A percentile compares a stretch with the other conserved stretches of the same genome.
Evolutionary conservation across 1,140 invertebrate species (phyloP).

Genomic region (Telenomus remus): DNA sequence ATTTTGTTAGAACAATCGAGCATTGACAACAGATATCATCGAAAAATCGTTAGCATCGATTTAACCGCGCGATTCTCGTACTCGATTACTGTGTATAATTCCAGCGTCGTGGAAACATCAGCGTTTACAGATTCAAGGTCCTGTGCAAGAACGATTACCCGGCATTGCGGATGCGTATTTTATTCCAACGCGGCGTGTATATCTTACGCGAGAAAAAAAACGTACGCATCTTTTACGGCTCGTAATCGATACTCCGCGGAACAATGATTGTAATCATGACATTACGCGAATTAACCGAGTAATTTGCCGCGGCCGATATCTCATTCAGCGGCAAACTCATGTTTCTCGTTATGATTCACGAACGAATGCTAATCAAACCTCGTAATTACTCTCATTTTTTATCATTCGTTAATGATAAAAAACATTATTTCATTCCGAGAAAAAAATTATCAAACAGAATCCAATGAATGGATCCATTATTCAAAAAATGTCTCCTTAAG

Average conservation of each 20-base stretch:
- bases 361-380: conserved; percentile 12
- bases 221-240: conserved; percentile 43
- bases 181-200: conserved; percentile 36
- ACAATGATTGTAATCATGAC: conserved; percentile 23
- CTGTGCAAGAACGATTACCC: conserved; percentile 60
- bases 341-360: conserved; percentile 29
- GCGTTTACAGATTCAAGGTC: conserved; percentile 65
- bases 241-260: conserved; percentile 40
- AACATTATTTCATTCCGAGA: no score
- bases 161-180: conserved; percentile 51
- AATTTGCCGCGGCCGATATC: conserved; percentile 20
- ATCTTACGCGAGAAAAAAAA: conserved; percentile 15
- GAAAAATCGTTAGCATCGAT: conserved; percentile 32
- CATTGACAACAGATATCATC: conserved; percentile 11
- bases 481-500: no score
- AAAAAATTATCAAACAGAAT: no score
- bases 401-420: no score
- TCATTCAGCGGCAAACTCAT: conserved; percentile 17
- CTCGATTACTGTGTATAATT: conserved; percentile 53
- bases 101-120: conserved; percentile 60
- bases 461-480: no score
- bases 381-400: no score
- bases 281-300: conserved; percentile 36
- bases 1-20: no score
- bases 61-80: conserved; percentile 31